Evolutionary conservation across 2,113 vertebrate species (phyloP), one percentile per base, ranked within the genome.

Genomic region (Motacilla alba): DNA sequence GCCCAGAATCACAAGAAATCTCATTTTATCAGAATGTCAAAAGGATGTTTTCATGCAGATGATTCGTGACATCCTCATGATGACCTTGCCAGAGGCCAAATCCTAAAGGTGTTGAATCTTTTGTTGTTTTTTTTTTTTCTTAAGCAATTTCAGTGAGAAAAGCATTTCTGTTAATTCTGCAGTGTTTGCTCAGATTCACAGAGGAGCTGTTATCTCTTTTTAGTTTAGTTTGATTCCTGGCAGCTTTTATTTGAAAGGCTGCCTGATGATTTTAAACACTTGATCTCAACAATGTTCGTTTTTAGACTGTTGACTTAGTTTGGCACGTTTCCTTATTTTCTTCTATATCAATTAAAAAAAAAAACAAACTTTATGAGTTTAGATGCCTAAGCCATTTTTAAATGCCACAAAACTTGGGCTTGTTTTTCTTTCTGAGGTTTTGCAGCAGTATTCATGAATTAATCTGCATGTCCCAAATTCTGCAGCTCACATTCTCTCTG

Each of bases 151-250:
- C 35, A 63, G 66, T 77, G 67, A 89, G 87, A 76, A 93, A 93
- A 93, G 69, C 63, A 80, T 68, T 82, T 35, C 66, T 82, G 66
- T 66, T 91, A 91, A 66, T 89, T 95, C 87, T 79, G n/a, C 58
- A n/a, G 84, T 82, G 83, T 92, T 95, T 94, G 53, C 87, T 95
- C 62, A 69, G 77, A 85, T 91, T 94, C 93, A 89, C 93, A 83
- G 81, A 96, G 89, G 91, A 95, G 50, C 84, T 95, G 89, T 94
- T 95, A 93, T 47, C 87, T 95, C 87, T 81, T 96, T 92, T 94
- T 75, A 84, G 77, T 70, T 91, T 50, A 91, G 89, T 93, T 95
- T 87, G 74, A 80, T 91, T 96, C 78, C 84, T 94, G 93, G 74
- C 87, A 95, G 91, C 81, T 73, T 87, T 89, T 91, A 31, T 91